phyloP scores from a whole-genome alignment of 2,888 invertebrate species.

The Conomelus anceps region DNA sequence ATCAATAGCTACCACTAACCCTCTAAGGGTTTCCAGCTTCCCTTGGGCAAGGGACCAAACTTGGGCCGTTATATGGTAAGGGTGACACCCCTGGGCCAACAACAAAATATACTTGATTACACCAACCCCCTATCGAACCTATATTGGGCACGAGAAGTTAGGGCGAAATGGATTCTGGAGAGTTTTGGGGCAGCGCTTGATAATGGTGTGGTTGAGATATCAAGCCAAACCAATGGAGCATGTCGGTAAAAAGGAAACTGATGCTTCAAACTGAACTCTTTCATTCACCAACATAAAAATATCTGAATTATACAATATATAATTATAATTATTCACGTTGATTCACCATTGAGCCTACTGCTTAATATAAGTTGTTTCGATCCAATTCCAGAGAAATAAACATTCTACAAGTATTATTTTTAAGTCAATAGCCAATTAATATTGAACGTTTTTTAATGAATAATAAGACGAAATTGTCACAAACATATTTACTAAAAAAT shows the following conservation, averaged over 20 bases:
- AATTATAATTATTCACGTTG: neutral
- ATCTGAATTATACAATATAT: neutral
- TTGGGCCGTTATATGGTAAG: neutral
- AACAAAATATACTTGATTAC: neutral
- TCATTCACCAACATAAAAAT: too few relatives aligned
- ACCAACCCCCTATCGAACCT: neutral
- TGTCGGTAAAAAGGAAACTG: neutral
- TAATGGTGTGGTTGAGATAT: slow-evolving; percentile 19
- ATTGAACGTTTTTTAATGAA: too few relatives aligned
- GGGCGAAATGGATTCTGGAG: neutral
- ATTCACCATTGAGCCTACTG: too few relatives aligned
- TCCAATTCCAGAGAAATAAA: too few relatives aligned
- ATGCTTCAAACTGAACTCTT: neutral
- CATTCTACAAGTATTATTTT: too few relatives aligned
- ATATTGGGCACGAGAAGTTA: neutral
- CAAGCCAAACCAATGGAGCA: slow-evolving; percentile 31
- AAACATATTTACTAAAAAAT: too few relatives aligned
- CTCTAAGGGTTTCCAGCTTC: neutral
- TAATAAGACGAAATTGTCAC: too few relatives aligned
- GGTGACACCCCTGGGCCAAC: neutral
- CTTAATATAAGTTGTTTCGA: too few relatives aligned
- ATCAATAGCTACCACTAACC: neutral
- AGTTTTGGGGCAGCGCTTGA: neutral
- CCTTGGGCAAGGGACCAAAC: neutral
- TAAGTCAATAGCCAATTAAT: too few relatives aligned